Conservation (phyloP, 2,113 vertebrate genomes). For the Melanocharis versteri region DNA sequence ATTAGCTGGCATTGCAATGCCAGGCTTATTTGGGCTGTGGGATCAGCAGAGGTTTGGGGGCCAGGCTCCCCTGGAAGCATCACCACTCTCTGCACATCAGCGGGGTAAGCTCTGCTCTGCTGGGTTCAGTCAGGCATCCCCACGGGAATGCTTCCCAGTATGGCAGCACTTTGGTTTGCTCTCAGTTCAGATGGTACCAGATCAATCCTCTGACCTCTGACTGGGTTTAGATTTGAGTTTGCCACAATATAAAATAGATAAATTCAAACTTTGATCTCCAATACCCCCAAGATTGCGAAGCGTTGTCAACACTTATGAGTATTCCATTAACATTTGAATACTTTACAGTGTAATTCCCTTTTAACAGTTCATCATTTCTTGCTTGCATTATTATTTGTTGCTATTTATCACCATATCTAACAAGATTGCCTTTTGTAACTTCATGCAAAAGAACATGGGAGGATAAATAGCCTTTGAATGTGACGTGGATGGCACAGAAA, state of each 20-base stretch:
- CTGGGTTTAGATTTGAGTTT: background rate
- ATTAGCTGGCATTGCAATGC: background rate
- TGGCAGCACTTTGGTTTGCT: background rate
- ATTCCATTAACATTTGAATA: background rate
- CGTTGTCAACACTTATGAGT: background rate
- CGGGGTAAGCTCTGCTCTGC: background rate
- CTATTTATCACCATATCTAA: background rate
- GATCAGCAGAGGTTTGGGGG: background rate
- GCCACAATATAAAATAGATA: background rate
- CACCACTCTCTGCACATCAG: background rate
- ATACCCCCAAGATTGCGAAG: background rate
- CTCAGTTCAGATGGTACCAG: background rate
- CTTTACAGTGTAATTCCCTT: background rate
- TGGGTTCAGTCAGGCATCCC: background rate
- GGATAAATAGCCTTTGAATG: background rate
- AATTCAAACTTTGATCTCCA: background rate
- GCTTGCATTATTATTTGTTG: background rate
- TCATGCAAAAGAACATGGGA: background rate
- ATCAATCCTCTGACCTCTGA: background rate
- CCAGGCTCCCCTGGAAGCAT: background rate
- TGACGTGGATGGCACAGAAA: background rate
- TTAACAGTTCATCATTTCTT: background rate
- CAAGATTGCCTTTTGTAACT: background rate
- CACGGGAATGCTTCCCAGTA: background rate
- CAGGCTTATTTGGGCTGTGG: background rate